Conservation (phyloP, 2,888 invertebrate species). For the Apodemia arnacis region DNA sequence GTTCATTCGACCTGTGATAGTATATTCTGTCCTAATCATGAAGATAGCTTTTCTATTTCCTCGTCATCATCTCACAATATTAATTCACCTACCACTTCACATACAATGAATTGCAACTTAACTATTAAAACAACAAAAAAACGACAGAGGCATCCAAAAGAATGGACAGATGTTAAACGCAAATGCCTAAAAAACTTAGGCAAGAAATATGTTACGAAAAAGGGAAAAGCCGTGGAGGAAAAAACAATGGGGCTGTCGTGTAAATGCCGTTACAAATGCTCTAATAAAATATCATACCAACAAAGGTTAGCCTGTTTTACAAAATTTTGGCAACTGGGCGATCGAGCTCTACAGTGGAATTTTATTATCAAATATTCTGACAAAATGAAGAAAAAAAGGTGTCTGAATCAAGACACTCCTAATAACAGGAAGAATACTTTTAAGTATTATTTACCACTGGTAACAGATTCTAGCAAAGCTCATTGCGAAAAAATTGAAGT, state of each 20-base stretch:
- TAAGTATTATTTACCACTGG: slow-evolving; percentile 56
- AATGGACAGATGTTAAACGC: slow-evolving; percentile 64
- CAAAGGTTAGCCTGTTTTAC: slow-evolving; percentile 63
- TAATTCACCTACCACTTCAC: not conserved
- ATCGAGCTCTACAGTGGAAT: slow-evolving; percentile 51
- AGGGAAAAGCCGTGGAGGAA: slow-evolving; percentile 56
- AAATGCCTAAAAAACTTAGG: slow-evolving; percentile 70
- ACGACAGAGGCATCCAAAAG: too few relatives aligned
- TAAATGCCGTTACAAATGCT: slow-evolving; percentile 65
- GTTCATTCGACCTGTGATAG: slow-evolving; percentile 43
- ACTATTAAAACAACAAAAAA: slow-evolving; percentile 17
- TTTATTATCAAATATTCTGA: slow-evolving; percentile 38
- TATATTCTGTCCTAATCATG: slow-evolving; percentile 7
- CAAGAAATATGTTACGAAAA: slow-evolving; percentile 58
- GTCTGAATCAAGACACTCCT: slow-evolving; percentile 28
- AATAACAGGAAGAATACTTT: slow-evolving; percentile 55
- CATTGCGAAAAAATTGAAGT: slow-evolving; percentile 56
- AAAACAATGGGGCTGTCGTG: slow-evolving; percentile 60
- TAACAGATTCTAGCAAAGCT: slow-evolving; percentile 45
- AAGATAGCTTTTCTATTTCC: slow-evolving; percentile 11
- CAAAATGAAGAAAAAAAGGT: slow-evolving; percentile 24
- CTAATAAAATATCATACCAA: slow-evolving; percentile 47
- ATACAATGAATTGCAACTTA: not conserved
- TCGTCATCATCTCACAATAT: not conserved
- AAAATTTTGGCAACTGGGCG: slow-evolving; percentile 71